Base-by-base conservation (phyloP, 2,797 vertebrate species). In the Uromys caudimaculatus region DNA sequence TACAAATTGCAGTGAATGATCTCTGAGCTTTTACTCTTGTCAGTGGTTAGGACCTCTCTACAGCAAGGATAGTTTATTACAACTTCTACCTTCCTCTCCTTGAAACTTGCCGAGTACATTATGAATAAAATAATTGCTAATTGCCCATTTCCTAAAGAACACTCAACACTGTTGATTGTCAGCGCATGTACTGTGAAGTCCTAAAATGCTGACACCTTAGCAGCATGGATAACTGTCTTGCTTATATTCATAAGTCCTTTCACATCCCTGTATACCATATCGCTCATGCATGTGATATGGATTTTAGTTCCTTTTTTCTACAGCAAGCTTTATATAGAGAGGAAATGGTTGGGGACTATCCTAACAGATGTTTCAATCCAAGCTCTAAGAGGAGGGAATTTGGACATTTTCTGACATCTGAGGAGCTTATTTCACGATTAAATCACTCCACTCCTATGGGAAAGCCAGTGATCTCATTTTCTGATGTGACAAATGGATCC, bases 391-490 rank as follows among this genome's bases (percentile, higher is more conserved):
- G 60, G 93, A 85, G 64, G 32, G 11, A 67, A 96, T 89, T 91
- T 91, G 52, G 58, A 85, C 9, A 94, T 84, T 75, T 96, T 82
- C 92, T 93, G 35, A 41, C 69, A 93, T 89, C n/a, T 38, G 23
- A 6, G 16, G 62, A 79, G 50, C 89, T 92, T 89, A 58, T 32
- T 77, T 58, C 69, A 89, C 56, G 73, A 84, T 91, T 84, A 96
- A 85, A 95, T 93, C 73, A 85, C 85, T 93, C 77, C 67, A 21
- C 75, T 88, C 95, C 71, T 91, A 95, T 95, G 86, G 75, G 92
- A 95, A 88, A 95, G 82, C 86, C 93, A 76, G 97, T 94, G 90
- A 96, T 96, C 75, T 97, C 86, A 97, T 97, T 97, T 97, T 93
- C 79, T 92, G 95, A 95, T 84, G 79, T 96, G 96, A 97, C 77